Evolutionary conservation across 2,888 invertebrate genomes (phyloP).

Genomic region (Dendrolimus houi): DNA sequence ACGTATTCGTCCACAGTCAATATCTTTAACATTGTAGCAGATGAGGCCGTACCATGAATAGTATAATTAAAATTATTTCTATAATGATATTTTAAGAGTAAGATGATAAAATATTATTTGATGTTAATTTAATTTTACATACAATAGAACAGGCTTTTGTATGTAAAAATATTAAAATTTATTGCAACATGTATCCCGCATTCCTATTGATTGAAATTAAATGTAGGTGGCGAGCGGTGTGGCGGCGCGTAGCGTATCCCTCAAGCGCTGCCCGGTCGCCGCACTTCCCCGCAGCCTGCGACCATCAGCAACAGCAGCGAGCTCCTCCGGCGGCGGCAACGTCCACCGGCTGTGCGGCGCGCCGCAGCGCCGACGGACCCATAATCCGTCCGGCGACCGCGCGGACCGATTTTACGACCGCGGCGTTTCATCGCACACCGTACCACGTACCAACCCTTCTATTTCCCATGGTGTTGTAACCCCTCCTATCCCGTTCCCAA

Average conservation of each 20-base stretch:
- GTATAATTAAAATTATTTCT: too few species aligned
- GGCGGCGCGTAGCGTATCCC: constrained; percentile 51
- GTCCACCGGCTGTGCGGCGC: constrained; percentile 31
- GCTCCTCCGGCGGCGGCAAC: constrained; percentile 24
- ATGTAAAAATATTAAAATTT: too few species aligned
- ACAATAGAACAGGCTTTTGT: too few species aligned
- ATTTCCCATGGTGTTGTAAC: constrained; percentile 15
- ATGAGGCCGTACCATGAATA: too few species aligned
- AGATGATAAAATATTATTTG: too few species aligned
- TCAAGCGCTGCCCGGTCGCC: constrained; percentile 27
- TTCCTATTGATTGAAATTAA: background rate
- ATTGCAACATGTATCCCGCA: too few species aligned
- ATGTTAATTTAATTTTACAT: too few species aligned
- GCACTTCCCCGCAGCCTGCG: constrained; percentile 18
- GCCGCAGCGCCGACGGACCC: constrained; percentile 33
- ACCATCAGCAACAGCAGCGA: constrained; percentile 16
- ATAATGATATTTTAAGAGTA: too few species aligned
- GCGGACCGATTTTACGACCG: constrained; percentile 46
- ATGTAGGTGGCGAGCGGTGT: constrained; percentile 71
- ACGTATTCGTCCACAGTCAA: too few species aligned
- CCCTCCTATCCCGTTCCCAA: constrained; percentile 19
- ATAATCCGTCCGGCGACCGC: constrained; percentile 19
- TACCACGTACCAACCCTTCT: constrained; percentile 23
- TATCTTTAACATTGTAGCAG: too few species aligned
- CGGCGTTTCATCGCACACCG: constrained; percentile 43